Base-by-base conservation (phyloP, 1,140 invertebrate species). In the Vollenhovia emeryi region DNA sequence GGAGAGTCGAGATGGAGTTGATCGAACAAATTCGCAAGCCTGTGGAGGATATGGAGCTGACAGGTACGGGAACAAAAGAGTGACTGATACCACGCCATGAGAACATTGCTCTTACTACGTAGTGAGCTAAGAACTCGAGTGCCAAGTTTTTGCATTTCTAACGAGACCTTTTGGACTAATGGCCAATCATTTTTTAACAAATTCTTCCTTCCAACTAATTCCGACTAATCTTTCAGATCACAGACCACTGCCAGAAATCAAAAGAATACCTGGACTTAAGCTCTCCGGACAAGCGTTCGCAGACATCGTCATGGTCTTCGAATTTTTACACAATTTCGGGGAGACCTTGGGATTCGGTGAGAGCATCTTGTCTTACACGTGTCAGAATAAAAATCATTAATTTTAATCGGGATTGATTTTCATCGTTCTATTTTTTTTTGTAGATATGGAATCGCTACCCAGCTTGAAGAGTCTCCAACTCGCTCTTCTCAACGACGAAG, bases 311-410 rank as follows among this genome's bases (percentile, higher is more conserved):
- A 99, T 99, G 98, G 97, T 99, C 3, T 98, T 98, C 92, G 98
- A 99, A 95, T 99, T 99, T 94, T 95, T 99, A 62, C 97, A 99
- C 91, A 99, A 99, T 93, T 99, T 99, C 93, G 98, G 98, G 33
- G 97, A 98, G 94, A 98, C 98, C 0, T 95, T 99, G 11, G 98
- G 98, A 57, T 99, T 99, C 92, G 98, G 97, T 98, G 93, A 96
- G 96, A 92, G 6, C 24, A 8, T 11, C 48, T 52, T 55, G 45
- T 86, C n/a, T 18, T 11, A 48, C 21, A 40, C 1, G 21, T n/a
- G 7, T 43, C 21, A n/a, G 8, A 69, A 13, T 71, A 60, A 60
- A 24, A 33, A 62, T 45, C 3, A 30, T 71, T 11, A 7, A n/a
- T 40, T 80, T 71, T 24, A 27, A 24, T 68, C 0, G 11, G 3